Base-by-base conservation (phyloP, 2,797 vertebrate genomes). In the Lemur catta region DNA sequence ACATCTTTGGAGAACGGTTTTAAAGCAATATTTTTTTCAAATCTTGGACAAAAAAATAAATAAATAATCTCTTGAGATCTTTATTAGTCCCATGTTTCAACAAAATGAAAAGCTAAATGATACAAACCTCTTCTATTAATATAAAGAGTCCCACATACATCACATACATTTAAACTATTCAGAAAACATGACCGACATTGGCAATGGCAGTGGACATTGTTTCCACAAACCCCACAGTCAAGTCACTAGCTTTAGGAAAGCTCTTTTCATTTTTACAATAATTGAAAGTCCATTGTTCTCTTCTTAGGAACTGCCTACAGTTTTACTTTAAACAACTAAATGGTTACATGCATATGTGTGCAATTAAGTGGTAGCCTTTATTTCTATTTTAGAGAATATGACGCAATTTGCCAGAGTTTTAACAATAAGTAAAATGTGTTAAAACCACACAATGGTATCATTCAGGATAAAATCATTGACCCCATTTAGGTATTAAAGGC, bases 391-490 rank as follows among this genome's bases (percentile, higher is more conserved):
- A 59, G 95, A 96, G 59, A 61, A 52, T 65, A 81, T 97, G 96
- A 98, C 55, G 95, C 95, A 98, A 97, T 98, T 98, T 97, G 71
- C 43, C 76, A 61, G 92, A 96, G 94, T 97, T 97, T 97, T 98
- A 97, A 84, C 91, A 97, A 97, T 92, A 96, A 98, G 95, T 55
- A 95, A 98, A 98, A 97, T 26, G 22, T 75, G 93, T 81, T 71
- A 98, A 97, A 98, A 90, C 72, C 93, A 97, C 97, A 98, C 97
- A 98, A 96, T 97, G 88, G 78, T 96, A 97, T 96, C 97, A 97
- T 96, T 98, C 94, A 98, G 96, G 97, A 98, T 97, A 98, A 97
- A 98, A 97, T 97, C 97, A 97, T 91, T 98, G 97, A 97, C 96
- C 95, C 95, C 94, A 97, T 98, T 97, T 98, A 98, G 94, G 92